Evolutionary conservation across 2,888 invertebrate genomes (phyloP).

Genomic region (Bembecia ichneumoniformis): DNA sequence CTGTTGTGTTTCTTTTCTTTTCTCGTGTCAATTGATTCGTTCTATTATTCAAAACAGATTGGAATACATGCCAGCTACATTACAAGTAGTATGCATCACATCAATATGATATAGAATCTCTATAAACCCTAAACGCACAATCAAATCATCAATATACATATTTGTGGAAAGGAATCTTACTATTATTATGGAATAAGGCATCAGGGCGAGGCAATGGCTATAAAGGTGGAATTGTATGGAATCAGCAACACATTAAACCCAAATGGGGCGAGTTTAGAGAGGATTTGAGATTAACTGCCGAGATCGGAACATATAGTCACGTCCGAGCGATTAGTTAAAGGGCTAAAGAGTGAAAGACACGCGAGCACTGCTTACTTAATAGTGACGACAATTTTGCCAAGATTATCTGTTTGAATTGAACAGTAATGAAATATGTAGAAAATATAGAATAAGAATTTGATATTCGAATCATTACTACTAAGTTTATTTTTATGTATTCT

Average conservation of each 20-base stretch:
- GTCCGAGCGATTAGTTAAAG: conserved; percentile 50
- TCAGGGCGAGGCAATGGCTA: background rate
- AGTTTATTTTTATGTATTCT: too few species aligned
- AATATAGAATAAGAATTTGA: too few species aligned
- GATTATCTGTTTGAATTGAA: background rate
- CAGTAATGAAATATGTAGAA: too few species aligned
- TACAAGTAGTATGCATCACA: too few species aligned
- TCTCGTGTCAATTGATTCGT: too few species aligned
- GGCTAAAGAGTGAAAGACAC: conserved; percentile 48
- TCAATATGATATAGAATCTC: too few species aligned
- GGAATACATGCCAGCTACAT: too few species aligned
- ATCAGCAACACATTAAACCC: conserved; percentile 46
- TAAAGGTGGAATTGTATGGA: conserved; percentile 30
- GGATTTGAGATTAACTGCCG: conserved; percentile 39
- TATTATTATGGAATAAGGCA: background rate
- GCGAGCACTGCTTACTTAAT: conserved; percentile 19
- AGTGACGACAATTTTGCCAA: background rate
- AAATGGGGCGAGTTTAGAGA: conserved; percentile 12
- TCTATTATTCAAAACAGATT: too few species aligned
- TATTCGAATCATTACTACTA: too few species aligned
- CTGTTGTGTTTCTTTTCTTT: too few species aligned
- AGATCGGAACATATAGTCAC: conserved; percentile 55
- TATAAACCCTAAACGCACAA: too few species aligned
- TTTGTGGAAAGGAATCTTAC: conserved; percentile 10
- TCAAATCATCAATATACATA: too few species aligned